A percentile compares a stretch with the other conserved stretches of the same genome.
These are phyloP conservation scores for Trididemnum miniatum DNA, from an alignment of 23 tunicate species.

Conservation along the genomic window DNA sequence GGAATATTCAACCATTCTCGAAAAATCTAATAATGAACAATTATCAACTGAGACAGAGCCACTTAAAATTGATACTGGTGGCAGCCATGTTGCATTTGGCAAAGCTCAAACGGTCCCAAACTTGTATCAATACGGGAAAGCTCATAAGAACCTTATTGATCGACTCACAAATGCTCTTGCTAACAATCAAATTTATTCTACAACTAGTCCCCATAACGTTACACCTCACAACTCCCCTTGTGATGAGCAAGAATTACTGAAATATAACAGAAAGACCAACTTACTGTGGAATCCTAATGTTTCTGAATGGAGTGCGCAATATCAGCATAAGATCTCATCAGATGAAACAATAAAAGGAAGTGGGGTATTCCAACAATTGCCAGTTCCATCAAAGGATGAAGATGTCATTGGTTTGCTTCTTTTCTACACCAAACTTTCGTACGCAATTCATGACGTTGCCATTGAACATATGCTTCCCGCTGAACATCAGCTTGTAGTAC, in stretches of 20 bases:
- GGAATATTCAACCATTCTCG: constrained; percentile 71
- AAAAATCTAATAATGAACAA: constrained; percentile 56
- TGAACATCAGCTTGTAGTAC: constrained; percentile 33
- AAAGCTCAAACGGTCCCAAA: neutral
- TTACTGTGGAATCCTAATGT: constrained; percentile 7
- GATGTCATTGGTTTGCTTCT: too few species aligned
- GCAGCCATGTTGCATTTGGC: constrained; percentile 43
- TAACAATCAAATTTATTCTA: constrained; percentile 22
- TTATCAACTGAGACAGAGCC: neutral
- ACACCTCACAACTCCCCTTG: constrained; percentile 72
- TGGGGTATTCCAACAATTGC: neutral
- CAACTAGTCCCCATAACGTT: neutral
- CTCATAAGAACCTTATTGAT: constrained; percentile 50
- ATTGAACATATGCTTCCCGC: constrained; percentile 52
- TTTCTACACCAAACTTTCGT: constrained; percentile 56
- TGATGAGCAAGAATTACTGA: constrained; percentile 25
- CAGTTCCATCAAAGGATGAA: neutral
- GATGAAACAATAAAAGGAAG: neutral
- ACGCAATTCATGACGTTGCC: constrained; percentile 63
- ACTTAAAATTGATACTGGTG: constrained; percentile 41
- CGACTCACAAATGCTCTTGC: constrained; percentile 50
- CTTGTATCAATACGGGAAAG: constrained; percentile 46
- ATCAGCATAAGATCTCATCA: neutral
- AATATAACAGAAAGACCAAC: constrained; percentile 33
- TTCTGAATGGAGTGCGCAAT: neutral